These are phyloP conservation scores for Sciurus niger DNA, from an alignment of 2,113 vertebrate species.

Conservation along the genomic window DNA sequence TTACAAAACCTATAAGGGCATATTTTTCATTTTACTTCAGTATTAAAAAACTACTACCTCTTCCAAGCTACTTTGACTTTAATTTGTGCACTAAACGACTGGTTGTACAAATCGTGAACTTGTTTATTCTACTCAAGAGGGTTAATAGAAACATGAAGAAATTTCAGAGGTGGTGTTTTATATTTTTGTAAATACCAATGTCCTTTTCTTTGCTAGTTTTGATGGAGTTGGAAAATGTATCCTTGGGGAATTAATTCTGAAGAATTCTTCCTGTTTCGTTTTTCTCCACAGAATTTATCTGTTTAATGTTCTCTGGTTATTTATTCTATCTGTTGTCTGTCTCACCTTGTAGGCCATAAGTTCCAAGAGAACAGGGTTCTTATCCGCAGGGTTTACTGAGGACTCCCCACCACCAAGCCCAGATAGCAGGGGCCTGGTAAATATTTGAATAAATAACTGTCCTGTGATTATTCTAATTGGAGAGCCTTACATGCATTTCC, in stretches of 20 bases:
- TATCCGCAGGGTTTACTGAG: not conserved
- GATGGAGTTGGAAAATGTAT: conserved; percentile 45
- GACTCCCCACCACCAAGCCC: not conserved
- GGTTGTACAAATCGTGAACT: conserved; percentile 41
- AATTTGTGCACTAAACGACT: conserved; percentile 30
- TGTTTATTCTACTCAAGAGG: not conserved
- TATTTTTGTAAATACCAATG: conserved; percentile 47
- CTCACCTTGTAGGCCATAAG: not conserved
- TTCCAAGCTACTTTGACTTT: not conserved
- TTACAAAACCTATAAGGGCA: not conserved
- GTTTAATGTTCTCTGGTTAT: not conserved
- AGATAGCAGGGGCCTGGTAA: not conserved
- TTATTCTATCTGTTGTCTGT: not conserved
- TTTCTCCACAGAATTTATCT: not conserved
- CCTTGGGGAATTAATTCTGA: conserved; percentile 16
- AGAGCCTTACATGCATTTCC: not conserved
- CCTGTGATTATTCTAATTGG: not conserved
- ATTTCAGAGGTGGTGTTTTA: conserved; percentile 44
- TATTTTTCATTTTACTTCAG: conserved; percentile 3
- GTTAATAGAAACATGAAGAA: conserved; percentile 19
- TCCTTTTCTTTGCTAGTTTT: not conserved
- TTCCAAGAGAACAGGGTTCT: not conserved
- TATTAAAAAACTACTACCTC: not conserved
- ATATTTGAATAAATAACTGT: conserved; percentile 30
- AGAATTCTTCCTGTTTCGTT: conserved; percentile 48